Base-by-base conservation (phyloP, 2,888 invertebrate genomes). In the Bembecia ichneumoniformis region DNA sequence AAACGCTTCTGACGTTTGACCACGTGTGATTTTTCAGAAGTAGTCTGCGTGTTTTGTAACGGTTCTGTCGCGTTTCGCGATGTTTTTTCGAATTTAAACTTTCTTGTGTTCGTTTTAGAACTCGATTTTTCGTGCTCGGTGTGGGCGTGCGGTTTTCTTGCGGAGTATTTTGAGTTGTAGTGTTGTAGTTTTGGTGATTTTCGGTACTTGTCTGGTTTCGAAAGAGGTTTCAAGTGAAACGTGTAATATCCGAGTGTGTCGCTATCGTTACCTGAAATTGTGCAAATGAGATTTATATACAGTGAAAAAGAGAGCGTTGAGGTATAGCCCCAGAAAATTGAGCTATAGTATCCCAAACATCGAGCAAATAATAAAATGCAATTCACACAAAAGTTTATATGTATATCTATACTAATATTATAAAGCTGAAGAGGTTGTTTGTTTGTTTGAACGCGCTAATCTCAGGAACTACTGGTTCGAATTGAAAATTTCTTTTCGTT, bases 1-100 rank as follows among this genome's bases (percentile, higher is more conserved):
- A 80, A 82, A 1, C 82, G 63, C 46, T 75, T 77, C 9, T 69
- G 66, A 7, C 82, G 57, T 17, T 61, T 70, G 2, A 50, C 46
- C 7, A 50, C 52, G 16, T 52, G 49, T 0, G 53, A 54, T 10
- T 46, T 46, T 51, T 20, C 44, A n/a, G 1, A 46, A 3, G 35
- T 45, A n/a, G 11, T 15, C 14, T 17, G 11, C 10, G 13, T 9
- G 43, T 49, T n/a, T 17, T 52, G 13, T 2, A 11, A 5, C 45
- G 16, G 16, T 3, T 45, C 47, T 45, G 10, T 15, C 10, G 34
- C 3, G 40, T 36, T 48, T 13, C 5, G n/a, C 14, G n/a, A 5
- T 40, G 40, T 11, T 13, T 13, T 40, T 13, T 13, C 14, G 3
- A 14, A 40, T 40, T 40, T 40, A 4, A 2, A 14, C 14, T 5